Evolutionary conservation across 2,797 vertebrate genomes (phyloP).

Genomic region (Bradypodion pumilum): DNA sequence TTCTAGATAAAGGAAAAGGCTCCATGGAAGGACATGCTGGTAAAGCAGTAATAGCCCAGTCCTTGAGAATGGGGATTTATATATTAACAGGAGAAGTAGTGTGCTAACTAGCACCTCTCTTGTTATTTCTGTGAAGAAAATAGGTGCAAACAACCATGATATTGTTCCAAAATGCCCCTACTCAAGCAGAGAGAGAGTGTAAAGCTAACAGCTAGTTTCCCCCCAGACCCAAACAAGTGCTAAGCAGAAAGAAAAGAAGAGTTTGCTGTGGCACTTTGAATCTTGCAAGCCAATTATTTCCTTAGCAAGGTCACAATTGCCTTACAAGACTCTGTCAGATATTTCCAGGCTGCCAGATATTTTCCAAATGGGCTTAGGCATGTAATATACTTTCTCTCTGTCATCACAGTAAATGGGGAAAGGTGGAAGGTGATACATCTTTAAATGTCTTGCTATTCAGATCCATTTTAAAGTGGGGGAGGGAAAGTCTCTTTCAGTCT

Average conservation of each 20-base stretch:
- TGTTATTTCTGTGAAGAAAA: conserved; percentile 23
- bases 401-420: conserved; percentile 9
- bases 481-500: background rate
- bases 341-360: conserved; percentile 15
- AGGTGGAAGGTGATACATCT: background rate
- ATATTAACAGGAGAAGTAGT: conserved; percentile 10
- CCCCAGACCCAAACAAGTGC: too few relatives aligned
- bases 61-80: conserved; percentile 21
- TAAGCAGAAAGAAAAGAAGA: conserved; percentile 16
- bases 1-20: conserved; percentile 6
- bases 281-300: conserved; percentile 20
- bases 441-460: background rate
- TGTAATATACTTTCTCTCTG: background rate
- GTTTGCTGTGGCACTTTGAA: conserved; percentile 19
- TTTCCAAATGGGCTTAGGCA: conserved; percentile 13
- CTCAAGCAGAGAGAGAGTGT: background rate
- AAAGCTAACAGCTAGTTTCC: background rate
- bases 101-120: conserved; percentile 2
- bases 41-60: conserved; percentile 13
- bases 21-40: conserved; percentile 6
- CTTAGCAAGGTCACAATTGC: conserved; percentile 15
- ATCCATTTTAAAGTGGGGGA: background rate
- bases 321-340: conserved; percentile 8
- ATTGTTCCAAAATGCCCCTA: conserved; percentile 23
- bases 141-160: background rate